Conservation (phyloP, 2,113 vertebrate species). For the Raja brachyura region DNA sequence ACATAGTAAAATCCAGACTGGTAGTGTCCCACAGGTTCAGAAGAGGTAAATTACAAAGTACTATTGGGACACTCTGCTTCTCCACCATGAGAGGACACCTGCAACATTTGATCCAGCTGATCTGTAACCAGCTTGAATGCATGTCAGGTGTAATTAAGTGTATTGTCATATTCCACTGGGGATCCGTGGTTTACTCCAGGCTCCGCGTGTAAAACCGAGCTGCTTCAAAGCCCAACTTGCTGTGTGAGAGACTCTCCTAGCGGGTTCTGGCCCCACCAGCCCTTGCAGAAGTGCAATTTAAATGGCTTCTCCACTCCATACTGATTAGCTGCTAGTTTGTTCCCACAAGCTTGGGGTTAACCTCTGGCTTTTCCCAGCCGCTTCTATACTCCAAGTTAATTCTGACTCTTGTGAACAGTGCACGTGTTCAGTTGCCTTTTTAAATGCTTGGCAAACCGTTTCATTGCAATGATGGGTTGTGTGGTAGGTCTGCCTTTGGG, state of each 20-base stretch:
- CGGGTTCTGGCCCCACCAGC: not conserved
- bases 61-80: no score
- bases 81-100: no score
- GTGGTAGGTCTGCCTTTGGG: no score
- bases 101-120: not conserved
- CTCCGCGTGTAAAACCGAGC: not conserved
- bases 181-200: not conserved
- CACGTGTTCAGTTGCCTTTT: not conserved
- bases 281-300: not conserved
- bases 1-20: not conserved
- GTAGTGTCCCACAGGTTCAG: not conserved
- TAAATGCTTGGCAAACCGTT: not conserved
- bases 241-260: not conserved
- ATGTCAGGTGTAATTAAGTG: not conserved
- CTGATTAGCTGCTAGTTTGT: not conserved
- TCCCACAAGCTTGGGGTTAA: not conserved
- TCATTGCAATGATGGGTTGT: not conserved
- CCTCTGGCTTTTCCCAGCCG: not conserved
- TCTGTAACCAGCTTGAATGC: no score
- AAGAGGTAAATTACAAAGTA: no score
- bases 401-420: not conserved
- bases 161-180: not conserved
- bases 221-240: not conserved
- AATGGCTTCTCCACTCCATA: not conserved
- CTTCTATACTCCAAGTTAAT: not conserved